Conservation (phyloP, 2,113 vertebrate genomes). For the Mixornis gularis region DNA sequence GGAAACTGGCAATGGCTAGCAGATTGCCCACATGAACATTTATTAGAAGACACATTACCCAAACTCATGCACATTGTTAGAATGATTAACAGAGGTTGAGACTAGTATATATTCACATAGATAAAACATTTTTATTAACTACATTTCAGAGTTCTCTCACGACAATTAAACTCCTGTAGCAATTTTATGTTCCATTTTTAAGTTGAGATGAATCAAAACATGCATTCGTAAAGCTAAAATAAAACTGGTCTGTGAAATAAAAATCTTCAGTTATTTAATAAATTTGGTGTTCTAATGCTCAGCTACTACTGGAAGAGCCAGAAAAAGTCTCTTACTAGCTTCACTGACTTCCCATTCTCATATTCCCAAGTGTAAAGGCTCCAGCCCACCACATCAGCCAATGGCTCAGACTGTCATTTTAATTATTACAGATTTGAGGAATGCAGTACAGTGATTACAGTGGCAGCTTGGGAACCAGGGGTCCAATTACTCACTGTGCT, state of each 20-base stretch:
- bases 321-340: background rate
- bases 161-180: background rate
- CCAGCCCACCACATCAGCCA: background rate
- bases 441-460: slow-evolving; percentile 13
- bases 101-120: background rate
- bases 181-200: background rate
- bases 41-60: background rate
- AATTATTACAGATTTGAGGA: slow-evolving; percentile 35
- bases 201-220: background rate
- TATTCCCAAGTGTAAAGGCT: background rate
- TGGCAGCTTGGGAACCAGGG: background rate
- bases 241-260: background rate
- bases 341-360: background rate
- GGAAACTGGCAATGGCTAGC: background rate
- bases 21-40: background rate
- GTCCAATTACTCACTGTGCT: slow-evolving; percentile 10
- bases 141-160: background rate
- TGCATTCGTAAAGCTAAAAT: background rate
- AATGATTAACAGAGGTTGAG: background rate
- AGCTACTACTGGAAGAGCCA: background rate
- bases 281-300: background rate
- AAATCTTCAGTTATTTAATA: background rate
- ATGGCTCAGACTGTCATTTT: slow-evolving; percentile 1
- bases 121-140: background rate
- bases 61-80: background rate